These are phyloP conservation scores for Paracyclopina nana DNA, from an alignment of 1,140 invertebrate species.

Conservation along the genomic window DNA sequence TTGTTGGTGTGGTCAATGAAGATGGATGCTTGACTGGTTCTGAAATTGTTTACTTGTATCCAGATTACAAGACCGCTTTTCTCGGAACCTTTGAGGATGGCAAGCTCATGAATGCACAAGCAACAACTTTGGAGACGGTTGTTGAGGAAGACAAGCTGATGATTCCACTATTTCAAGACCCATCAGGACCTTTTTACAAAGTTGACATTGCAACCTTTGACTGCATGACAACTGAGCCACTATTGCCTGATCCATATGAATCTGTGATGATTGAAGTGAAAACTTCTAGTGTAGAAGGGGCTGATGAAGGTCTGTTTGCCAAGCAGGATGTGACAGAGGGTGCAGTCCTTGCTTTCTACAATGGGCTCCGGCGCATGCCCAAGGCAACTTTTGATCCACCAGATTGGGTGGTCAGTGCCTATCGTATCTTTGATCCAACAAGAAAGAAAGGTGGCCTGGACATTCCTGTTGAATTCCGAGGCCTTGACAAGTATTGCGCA, in stretches of 20 bases:
- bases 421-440: background rate
- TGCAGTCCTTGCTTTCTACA: background rate
- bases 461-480: background rate
- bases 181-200: background rate
- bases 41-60: background rate
- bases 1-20: background rate
- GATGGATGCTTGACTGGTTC: background rate
- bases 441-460: background rate
- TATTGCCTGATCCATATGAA: slow-evolving; percentile 3
- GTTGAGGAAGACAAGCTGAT: background rate
- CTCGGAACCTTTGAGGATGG: background rate
- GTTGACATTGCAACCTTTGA: background rate
- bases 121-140: background rate
- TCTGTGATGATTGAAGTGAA: background rate
- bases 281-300: background rate
- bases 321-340: background rate
- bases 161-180: background rate
- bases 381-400: background rate
- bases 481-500: background rate
- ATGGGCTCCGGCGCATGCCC: background rate
- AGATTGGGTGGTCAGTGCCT: background rate
- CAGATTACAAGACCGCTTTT: background rate
- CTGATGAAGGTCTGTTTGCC: background rate
- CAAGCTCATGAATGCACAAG: background rate
- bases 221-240: background rate